Evolutionary conservation across 2,888 invertebrate genomes (phyloP).

Genomic region (Junonia oenone): DNA sequence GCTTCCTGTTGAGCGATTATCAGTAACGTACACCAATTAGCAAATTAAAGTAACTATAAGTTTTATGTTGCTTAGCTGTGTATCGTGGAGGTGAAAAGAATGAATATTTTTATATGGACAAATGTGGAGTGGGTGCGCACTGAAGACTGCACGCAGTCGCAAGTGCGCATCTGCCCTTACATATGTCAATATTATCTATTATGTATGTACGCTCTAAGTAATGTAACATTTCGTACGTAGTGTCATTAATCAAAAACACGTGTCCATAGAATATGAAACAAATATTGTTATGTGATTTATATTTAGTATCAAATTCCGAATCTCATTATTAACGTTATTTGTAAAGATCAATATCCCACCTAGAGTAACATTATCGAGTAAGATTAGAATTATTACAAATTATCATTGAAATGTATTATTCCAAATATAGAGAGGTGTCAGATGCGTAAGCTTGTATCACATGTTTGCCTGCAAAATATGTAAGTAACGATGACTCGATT

Average conservation of each 20-base stretch:
- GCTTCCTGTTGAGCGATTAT: slow-evolving; percentile 19
- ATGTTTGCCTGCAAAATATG: slow-evolving; percentile 18
- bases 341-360: slow-evolving; percentile 63
- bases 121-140: slow-evolving; percentile 30
- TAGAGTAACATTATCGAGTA: slow-evolving; percentile 66
- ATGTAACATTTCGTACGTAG: slow-evolving; percentile 16
- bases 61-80: slow-evolving; percentile 55
- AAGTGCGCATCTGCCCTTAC: slow-evolving; percentile 7
- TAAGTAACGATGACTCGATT: slow-evolving; percentile 6
- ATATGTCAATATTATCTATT: slow-evolving; percentile 14
- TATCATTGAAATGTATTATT: slow-evolving; percentile 24
- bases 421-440: slow-evolving; percentile 13
- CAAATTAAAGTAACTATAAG: slow-evolving; percentile 18
- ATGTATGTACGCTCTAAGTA: slow-evolving; percentile 14
- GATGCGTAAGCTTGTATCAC: slow-evolving; percentile 16
- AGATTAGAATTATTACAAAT: slow-evolving; percentile 42
- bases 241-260: slow-evolving; percentile 15
- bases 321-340: slow-evolving; percentile 30
- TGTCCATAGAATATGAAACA: slow-evolving; percentile 14
- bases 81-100: slow-evolving; percentile 65
- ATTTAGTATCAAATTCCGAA: slow-evolving; percentile 14
- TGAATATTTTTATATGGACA: slow-evolving; percentile 75
- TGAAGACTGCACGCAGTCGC: slow-evolving; percentile 1
- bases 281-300: slow-evolving; percentile 14
- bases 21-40: slow-evolving; percentile 22